These are phyloP conservation scores for Papilio dardanus DNA, from an alignment of 1,140 invertebrate genomes.

Conservation along the genomic window DNA sequence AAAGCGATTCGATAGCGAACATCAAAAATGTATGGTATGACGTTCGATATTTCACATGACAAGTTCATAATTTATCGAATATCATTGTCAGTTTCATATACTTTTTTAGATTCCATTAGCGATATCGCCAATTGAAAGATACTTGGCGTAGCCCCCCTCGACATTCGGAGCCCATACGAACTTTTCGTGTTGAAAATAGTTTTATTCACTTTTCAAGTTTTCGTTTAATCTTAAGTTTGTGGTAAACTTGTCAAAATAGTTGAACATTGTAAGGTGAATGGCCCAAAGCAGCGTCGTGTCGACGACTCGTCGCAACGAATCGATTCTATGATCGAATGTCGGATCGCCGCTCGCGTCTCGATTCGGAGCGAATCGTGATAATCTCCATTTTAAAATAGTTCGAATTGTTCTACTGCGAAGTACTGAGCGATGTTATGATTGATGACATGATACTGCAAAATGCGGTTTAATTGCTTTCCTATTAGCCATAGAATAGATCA, in stretches of 20 bases:
- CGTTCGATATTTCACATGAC: too few relatives aligned
- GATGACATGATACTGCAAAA: conserved; percentile 3
- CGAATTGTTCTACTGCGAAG: conserved; percentile 33
- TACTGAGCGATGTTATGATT: conserved; percentile 14
- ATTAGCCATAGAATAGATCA: neutral
- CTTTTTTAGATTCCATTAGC: too few relatives aligned
- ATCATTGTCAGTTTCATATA: too few relatives aligned
- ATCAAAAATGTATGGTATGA: too few relatives aligned
- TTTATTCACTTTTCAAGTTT: too few relatives aligned
- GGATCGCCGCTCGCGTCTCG: conserved; percentile 38
- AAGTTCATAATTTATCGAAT: too few relatives aligned
- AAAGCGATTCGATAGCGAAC: too few relatives aligned
- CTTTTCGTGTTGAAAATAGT: too few relatives aligned
- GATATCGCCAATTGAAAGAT: too few relatives aligned
- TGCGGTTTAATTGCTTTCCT: conserved; percentile 7
- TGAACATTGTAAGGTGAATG: conserved; percentile 41
- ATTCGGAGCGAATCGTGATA: conserved; percentile 53
- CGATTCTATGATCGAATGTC: conserved; percentile 47
- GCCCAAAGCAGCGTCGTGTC: conserved; percentile 35
- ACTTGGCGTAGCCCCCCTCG: too few relatives aligned
- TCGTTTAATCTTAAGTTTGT: neutral
- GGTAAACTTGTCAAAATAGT: conserved; percentile 12
- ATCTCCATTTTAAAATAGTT: conserved; percentile 45
- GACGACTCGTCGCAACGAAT: conserved; percentile 49
- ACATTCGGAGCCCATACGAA: too few relatives aligned